Percentiles rank a stretch among this genome's conserved stretches.
phyloP scores from a whole-genome alignment of 2,797 vertebrate species.

The Myotis planiceps region DNA sequence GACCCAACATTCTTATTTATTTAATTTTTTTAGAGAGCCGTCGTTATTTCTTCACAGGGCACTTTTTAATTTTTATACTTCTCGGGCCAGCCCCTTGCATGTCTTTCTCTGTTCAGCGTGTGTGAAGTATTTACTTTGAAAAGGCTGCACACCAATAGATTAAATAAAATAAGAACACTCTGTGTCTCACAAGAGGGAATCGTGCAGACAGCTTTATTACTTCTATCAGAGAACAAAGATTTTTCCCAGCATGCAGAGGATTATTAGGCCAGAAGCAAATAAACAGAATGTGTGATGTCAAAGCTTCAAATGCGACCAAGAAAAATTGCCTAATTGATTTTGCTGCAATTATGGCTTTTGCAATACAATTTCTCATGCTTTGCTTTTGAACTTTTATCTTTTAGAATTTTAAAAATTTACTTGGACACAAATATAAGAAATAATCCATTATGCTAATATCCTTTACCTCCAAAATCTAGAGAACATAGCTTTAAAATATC shows the following conservation, averaged over 20 bases:
- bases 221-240: constrained; percentile 90
- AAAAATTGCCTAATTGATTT: constrained; percentile 86
- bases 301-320: constrained; percentile 84
- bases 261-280: constrained; percentile 88
- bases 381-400: constrained; percentile 26
- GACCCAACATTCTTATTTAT: constrained; percentile 82
- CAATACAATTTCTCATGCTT: constrained; percentile 57
- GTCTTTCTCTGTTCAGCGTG: constrained; percentile 83
- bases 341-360: constrained; percentile 66
- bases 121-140: constrained; percentile 89
- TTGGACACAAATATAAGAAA: constrained; percentile 16
- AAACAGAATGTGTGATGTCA: constrained; percentile 81
- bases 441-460: not conserved
- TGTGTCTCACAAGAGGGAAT: constrained; percentile 87
- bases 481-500: not conserved
- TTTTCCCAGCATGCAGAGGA: constrained; percentile 86
- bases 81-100: constrained; percentile 72
- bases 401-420: not conserved
- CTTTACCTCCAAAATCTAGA: not conserved
- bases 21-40: constrained; percentile 74
- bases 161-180: constrained; percentile 87
- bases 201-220: constrained; percentile 89
- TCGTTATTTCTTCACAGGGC: constrained; percentile 79
- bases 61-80: constrained; percentile 77
- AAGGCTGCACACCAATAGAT: constrained; percentile 86